phyloP scores from a whole-genome alignment of 2,113 vertebrate genomes.

The Brachirus orientalis region DNA sequence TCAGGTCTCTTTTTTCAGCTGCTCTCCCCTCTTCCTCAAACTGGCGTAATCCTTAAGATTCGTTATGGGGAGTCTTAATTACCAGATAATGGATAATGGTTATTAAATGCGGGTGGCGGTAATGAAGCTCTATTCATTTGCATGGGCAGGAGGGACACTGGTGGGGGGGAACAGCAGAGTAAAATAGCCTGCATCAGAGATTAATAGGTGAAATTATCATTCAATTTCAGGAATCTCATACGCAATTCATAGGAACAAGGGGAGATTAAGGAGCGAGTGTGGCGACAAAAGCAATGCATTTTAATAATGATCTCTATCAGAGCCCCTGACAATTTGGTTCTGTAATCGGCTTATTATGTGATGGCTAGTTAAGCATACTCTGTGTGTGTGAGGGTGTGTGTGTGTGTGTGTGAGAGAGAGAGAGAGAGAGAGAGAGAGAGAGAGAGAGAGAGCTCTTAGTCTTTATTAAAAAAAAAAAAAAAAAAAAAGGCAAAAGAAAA shows the following conservation, averaged over 20 bases:
- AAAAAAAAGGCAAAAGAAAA: constrained; percentile 4
- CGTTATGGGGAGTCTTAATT: constrained; percentile 99
- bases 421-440: too few species aligned
- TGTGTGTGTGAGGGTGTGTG: constrained; percentile 37
- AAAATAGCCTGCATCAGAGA: constrained; percentile 97
- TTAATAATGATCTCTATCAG: constrained; percentile 86
- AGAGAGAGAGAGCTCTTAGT: too few species aligned
- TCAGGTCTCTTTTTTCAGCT: constrained; percentile 54
- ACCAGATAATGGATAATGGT: constrained; percentile 99
- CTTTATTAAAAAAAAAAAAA: too few species aligned
- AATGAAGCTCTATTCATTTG: constrained; percentile 99
- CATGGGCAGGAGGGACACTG: constrained; percentile 74
- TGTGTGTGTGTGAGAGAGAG: constrained; percentile 21
- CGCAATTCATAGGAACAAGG: constrained; percentile 95
- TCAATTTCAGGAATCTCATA: constrained; percentile 99
- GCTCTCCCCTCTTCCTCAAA: constrained; percentile 67
- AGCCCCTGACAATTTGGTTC: constrained; percentile 77
- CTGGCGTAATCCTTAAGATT: constrained; percentile 95
- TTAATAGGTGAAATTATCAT: constrained; percentile 99
- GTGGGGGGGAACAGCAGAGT: constrained; percentile 87
- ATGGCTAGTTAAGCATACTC: constrained; percentile 88
- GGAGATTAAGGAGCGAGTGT: constrained; percentile 93
- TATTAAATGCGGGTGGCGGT: constrained; percentile 97
- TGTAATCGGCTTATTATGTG: constrained; percentile 91
- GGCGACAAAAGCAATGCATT: constrained; percentile 91